Evolutionary conservation across 1,140 invertebrate genomes (phyloP).

Genomic region (Drosophila rufa): DNA sequence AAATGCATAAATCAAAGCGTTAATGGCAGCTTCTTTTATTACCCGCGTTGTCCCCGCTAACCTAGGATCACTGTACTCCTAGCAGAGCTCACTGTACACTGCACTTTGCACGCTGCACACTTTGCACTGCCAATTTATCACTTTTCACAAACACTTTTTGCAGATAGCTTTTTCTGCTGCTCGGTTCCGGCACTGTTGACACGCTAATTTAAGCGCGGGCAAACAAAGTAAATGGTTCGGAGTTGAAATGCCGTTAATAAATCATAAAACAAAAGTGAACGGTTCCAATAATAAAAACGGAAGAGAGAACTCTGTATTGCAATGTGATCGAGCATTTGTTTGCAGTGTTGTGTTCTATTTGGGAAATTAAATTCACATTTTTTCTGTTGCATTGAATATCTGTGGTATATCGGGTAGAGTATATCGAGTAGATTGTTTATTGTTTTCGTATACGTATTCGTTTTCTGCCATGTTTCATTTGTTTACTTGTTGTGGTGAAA

Average conservation of each 20-base stretch:
- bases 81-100: constrained; percentile 43
- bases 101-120: constrained; percentile 46
- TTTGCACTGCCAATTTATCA: constrained; percentile 64
- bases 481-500: constrained; percentile 44
- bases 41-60: constrained; percentile 7
- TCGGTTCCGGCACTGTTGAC: constrained; percentile 45
- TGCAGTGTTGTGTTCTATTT: constrained; percentile 40
- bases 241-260: constrained; percentile 64
- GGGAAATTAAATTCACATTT: constrained; percentile 34
- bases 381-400: constrained; percentile 18
- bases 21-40: constrained; percentile 53
- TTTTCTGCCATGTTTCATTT: constrained; percentile 50
- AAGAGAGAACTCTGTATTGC: constrained; percentile 33
- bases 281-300: constrained; percentile 52
- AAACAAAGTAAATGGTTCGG: constrained; percentile 63
- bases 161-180: constrained; percentile 40
- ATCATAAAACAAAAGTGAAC: constrained; percentile 51
- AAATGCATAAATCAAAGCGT: constrained; percentile 73
- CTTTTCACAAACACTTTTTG: constrained; percentile 67
- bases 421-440: constrained; percentile 28
- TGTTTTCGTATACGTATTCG: constrained; percentile 10
- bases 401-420: constrained; percentile 29
- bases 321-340: constrained; percentile 32
- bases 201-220: constrained; percentile 66
- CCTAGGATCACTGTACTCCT: constrained; percentile 36